phyloP scores from a whole-genome alignment of 2,797 vertebrate species.

The Dryobates pubescens region DNA sequence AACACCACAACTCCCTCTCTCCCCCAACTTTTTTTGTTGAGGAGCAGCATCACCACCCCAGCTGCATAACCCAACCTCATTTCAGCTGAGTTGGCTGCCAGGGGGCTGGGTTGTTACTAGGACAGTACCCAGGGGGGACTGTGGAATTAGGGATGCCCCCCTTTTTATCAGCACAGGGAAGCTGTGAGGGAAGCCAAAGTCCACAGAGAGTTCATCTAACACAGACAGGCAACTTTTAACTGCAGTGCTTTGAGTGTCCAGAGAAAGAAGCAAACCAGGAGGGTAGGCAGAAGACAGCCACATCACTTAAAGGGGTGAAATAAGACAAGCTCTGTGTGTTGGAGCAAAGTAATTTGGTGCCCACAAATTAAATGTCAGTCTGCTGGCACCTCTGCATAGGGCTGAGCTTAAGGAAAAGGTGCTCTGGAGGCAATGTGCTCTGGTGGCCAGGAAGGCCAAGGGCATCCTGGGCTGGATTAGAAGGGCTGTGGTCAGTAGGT shows the following conservation, averaged over 20 bases:
- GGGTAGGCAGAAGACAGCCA: not conserved
- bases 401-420: not conserved
- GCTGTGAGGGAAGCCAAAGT: not conserved
- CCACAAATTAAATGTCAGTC: not conserved
- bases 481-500: no score
- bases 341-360: not conserved
- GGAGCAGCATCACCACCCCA: not conserved
- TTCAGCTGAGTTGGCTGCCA: not conserved
- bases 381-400: not conserved
- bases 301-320: not conserved
- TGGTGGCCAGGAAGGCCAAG: no score
- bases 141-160: not conserved
- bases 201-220: not conserved
- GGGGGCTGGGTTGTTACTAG: constrained; percentile 3
- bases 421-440: no score
- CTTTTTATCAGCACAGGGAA: not conserved
- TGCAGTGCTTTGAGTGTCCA: not conserved
- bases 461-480: no score
- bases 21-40: rapidly evolving
- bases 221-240: not conserved
- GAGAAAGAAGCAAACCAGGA: not conserved
- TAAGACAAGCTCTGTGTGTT: not conserved
- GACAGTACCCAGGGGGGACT: not conserved
- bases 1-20: rapidly evolving
- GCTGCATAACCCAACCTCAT: not conserved